These are phyloP conservation scores for Entomobrya multifasciata DNA, from an alignment of 2,888 invertebrate genomes.

Conservation along the genomic window DNA sequence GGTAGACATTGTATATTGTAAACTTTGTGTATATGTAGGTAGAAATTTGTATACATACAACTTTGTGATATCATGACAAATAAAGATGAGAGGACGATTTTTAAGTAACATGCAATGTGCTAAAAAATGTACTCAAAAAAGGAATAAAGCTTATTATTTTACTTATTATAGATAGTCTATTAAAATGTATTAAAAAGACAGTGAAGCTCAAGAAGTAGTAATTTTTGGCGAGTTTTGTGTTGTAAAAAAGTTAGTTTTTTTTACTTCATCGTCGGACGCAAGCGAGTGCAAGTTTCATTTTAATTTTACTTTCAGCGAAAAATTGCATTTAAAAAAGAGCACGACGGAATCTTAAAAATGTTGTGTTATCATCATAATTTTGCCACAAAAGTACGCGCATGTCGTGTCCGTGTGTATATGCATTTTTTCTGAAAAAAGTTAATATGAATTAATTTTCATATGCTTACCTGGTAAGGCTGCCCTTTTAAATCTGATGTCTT, in stretches of 20 bases:
- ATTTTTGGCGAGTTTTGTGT: neutral
- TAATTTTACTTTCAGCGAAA: slow-evolving; percentile 29
- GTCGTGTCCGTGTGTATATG: neutral
- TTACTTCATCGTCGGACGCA: slow-evolving; percentile 15
- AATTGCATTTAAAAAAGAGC: neutral
- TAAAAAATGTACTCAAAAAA: neutral
- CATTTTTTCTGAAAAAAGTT: neutral
- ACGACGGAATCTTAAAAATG: neutral
- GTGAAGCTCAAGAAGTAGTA: neutral
- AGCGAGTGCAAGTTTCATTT: slow-evolving; percentile 15
- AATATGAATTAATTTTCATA: neutral
- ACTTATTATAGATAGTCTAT: slow-evolving; percentile 19
- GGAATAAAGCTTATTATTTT: neutral
- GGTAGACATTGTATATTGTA: too few species aligned
- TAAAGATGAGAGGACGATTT: neutral
- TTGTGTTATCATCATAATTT: slow-evolving; percentile 11
- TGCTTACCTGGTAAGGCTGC: slow-evolving; percentile 79
- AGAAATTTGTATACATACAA: too few species aligned
- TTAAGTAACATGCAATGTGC: neutral
- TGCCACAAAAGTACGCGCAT: neutral
- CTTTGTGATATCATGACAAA: slow-evolving; percentile 36
- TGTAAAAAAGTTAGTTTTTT: neutral
- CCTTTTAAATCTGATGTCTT: slow-evolving; percentile 79
- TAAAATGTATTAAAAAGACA: neutral
- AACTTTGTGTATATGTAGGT: too few species aligned